Conservation (phyloP, 2,888 invertebrate genomes). For the Hydrotaea cyrtoneurina region DNA sequence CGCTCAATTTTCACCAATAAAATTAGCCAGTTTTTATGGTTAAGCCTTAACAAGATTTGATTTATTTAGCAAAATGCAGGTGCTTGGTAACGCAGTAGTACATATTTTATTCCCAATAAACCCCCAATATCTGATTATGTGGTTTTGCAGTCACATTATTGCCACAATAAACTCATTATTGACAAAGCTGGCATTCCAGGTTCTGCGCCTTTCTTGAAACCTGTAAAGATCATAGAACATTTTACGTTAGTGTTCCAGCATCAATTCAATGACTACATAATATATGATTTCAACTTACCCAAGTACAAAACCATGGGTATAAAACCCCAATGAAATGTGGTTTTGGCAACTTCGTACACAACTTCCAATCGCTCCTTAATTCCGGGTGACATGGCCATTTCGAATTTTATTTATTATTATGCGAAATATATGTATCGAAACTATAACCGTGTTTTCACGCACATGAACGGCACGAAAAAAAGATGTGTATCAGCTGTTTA, state of each 20-base stretch:
- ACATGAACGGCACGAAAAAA: conserved; percentile 9
- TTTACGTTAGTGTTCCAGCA: neutral
- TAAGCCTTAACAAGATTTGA: neutral
- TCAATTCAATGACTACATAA: conserved; percentile 45
- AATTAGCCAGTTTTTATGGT: neutral
- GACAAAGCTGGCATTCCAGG: conserved; percentile 85
- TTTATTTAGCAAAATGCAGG: conserved; percentile 12
- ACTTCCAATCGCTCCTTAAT: conserved; percentile 84
- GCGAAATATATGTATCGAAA: neutral
- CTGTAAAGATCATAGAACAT: conserved; percentile 78
- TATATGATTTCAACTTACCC: conserved; percentile 81
- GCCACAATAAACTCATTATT: conserved; percentile 78
- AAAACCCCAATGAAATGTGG: conserved; percentile 86
- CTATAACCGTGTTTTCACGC: neutral
- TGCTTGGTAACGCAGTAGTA: conserved; percentile 16
- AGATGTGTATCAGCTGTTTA: conserved; percentile 37
- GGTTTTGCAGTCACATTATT: conserved; percentile 70
- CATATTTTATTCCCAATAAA: neutral
- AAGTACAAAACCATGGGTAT: conserved; percentile 86
- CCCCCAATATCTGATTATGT: neutral
- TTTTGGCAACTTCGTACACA: conserved; percentile 83
- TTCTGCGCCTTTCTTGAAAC: conserved; percentile 86
- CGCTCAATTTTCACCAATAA: no score
- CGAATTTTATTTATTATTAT: conserved; percentile 27
- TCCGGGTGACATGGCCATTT: conserved; percentile 81